Evolutionary conservation across 1,140 invertebrate species (phyloP), one percentile per base, ranked within the genome.

Genomic region (Drosophila ogumai): DNA sequence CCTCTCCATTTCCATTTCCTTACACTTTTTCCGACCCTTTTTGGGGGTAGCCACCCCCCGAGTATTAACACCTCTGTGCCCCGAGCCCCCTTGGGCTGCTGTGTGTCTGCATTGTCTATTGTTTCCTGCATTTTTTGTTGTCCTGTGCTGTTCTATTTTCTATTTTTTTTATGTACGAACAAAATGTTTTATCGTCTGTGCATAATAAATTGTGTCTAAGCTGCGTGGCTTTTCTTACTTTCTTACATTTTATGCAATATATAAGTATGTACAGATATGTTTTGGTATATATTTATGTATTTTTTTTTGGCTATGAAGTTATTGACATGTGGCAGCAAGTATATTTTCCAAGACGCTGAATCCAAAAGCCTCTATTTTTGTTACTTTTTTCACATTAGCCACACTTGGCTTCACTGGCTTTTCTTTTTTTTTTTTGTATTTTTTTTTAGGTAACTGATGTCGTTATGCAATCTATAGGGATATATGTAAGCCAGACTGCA

Each of bases 101-200:
- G 46, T 34, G 17, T 47, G 46, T 47, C 46, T 52, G 36, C 75
- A 46, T 82, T 87, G 84, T 87, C 82, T 88, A 87, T 82, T 88
- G 82, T 87, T 88, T 87, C 82, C 81, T 81, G 78, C 61, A 77
- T 56, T 67, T 67, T 43, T 75, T 54, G 43, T 49, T 57, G 59
- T 59, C 41, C 28, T 41, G 31, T 46, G 34, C 31, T 66, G 52
- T 65, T 57, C 40, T 28, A 28, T 28, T 28, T 28, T 28, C 64
- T 22, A 38, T 50, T 50, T 66, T 52, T 32, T 19, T 44, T 41
- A 36, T 31, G 55, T 9, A 15, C 63, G 44, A 43, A 85, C 84
- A 87, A 87, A 87, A 81, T 85, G 80, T 79, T 87, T 87, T 88
- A 87, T 87, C 84, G 84, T 81, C 84, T 84, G 85, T 88, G 84